phyloP scores from a whole-genome alignment of 2,797 vertebrate species.

The Mormyrus hasselquistii region DNA sequence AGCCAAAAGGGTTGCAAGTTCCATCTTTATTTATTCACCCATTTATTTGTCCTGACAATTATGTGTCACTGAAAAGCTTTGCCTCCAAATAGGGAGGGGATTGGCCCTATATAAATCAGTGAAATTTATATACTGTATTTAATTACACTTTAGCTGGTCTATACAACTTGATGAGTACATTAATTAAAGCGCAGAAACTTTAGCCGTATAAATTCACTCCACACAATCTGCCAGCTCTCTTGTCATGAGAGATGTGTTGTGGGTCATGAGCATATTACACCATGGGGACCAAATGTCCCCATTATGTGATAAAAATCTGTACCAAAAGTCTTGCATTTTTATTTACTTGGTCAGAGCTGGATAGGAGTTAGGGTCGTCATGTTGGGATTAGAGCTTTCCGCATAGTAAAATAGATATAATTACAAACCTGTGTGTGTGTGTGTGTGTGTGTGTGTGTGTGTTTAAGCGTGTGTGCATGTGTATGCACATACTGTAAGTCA shows the following conservation, averaged over 20 bases:
- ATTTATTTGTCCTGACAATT: slow-evolving; percentile 17
- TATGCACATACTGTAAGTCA: background rate
- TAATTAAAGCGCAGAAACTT: slow-evolving; percentile 24
- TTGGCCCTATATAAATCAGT: background rate
- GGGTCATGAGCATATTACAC: background rate
- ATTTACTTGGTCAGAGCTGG: background rate
- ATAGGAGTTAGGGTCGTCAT: background rate
- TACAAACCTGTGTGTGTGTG: background rate
- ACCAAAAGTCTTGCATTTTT: background rate
- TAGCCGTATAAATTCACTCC: background rate
- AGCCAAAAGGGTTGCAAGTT: slow-evolving; percentile 5
- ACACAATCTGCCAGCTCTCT: slow-evolving; percentile 22
- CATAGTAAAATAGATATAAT: background rate
- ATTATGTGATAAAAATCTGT: background rate
- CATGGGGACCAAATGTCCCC: background rate
- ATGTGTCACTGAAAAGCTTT: slow-evolving; percentile 2
- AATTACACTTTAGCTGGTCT: slow-evolving; percentile 36
- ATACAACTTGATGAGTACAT: slow-evolving; percentile 31
- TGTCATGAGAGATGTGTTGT: background rate
- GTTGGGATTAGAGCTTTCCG: background rate
- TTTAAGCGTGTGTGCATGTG: background rate
- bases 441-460: background rate
- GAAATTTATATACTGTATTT: slow-evolving; percentile 26
- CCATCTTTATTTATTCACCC: slow-evolving; percentile 13
- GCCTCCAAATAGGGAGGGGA: background rate